A percentile compares a stretch with the other conserved stretches of the same genome.
phyloP scores from a whole-genome alignment of 2,888 invertebrate species.

The Microdon myrmicae region DNA sequence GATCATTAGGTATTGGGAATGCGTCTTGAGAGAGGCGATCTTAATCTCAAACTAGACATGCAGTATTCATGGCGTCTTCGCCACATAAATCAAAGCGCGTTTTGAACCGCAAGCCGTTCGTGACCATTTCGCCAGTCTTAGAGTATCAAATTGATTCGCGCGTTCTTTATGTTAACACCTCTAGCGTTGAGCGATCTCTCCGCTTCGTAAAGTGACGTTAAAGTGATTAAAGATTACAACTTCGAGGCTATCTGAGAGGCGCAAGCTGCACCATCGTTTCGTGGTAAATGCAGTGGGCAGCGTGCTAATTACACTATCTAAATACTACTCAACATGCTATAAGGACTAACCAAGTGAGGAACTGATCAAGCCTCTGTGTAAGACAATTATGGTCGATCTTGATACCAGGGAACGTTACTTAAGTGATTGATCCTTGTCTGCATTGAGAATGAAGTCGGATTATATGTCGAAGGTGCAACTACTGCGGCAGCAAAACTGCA shows the following conservation, averaged over 20 bases:
- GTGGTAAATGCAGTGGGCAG: too few relatives aligned
- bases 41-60: slow-evolving; percentile 6
- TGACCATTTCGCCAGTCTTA: slow-evolving; percentile 8
- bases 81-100: slow-evolving; percentile 2
- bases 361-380: slow-evolving; percentile 34
- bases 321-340: slow-evolving; percentile 28
- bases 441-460: too few relatives aligned
- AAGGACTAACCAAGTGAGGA: slow-evolving; percentile 19
- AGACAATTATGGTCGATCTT: slow-evolving; percentile 42
- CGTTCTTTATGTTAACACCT: slow-evolving; percentile 50
- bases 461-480: too few relatives aligned
- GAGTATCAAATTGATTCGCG: slow-evolving; percentile 38
- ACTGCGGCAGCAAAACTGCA: too few relatives aligned
- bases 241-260: slow-evolving; percentile 20
- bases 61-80: slow-evolving; percentile 13
- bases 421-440: slow-evolving; percentile 44
- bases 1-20: too few relatives aligned
- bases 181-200: slow-evolving; percentile 41
- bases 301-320: slow-evolving; percentile 45
- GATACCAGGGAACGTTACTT: slow-evolving; percentile 11
- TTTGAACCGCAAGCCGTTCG: too few relatives aligned
- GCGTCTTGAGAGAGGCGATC: slow-evolving; percentile 9
- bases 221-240: slow-evolving; percentile 48
- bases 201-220: slow-evolving; percentile 46
- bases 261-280: not conserved